phyloP scores from a whole-genome alignment of 2,888 invertebrate genomes.

The Microdon myrmicae region DNA sequence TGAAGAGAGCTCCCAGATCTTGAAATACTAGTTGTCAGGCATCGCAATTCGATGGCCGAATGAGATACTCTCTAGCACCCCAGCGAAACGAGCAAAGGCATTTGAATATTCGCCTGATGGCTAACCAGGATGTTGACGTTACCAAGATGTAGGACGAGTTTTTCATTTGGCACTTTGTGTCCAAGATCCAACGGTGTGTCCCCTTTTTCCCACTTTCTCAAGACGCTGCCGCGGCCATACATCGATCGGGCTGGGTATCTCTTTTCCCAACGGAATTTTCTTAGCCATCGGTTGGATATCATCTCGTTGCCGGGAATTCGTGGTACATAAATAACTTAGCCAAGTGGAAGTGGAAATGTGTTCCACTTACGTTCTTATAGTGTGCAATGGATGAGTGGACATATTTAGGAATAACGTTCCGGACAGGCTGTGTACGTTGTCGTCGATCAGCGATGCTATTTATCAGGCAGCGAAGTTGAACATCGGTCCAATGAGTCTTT shows the following conservation, averaged over 20 bases:
- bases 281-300: conserved; percentile 15
- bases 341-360: conserved; percentile 20
- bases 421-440: conserved; percentile 2
- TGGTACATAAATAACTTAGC: too few relatives aligned
- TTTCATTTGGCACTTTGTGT: conserved; percentile 15
- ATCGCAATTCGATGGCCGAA: conserved; percentile 44
- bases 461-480: conserved; percentile 21
- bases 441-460: conserved; percentile 16
- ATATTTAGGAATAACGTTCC: conserved; percentile 34
- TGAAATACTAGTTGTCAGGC: conserved; percentile 39
- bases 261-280: conserved; percentile 39
- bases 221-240: too few relatives aligned
- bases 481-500: too few relatives aligned
- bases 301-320: not conserved
- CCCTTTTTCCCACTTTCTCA: conserved; percentile 37
- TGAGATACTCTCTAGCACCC: conserved; percentile 23
- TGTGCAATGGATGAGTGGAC: conserved; percentile 17
- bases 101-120: conserved; percentile 50
- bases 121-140: conserved; percentile 34
- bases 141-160: conserved; percentile 32
- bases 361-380: conserved; percentile 42
- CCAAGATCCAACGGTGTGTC: conserved; percentile 38
- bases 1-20: conserved; percentile 22
- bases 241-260: not conserved
- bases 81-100: conserved; percentile 12